Percentiles rank a stretch among this genome's conserved stretches.
These are phyloP conservation scores for Formicarius rufipectus DNA, from an alignment of 2,113 vertebrate species.

Conservation along the genomic window DNA sequence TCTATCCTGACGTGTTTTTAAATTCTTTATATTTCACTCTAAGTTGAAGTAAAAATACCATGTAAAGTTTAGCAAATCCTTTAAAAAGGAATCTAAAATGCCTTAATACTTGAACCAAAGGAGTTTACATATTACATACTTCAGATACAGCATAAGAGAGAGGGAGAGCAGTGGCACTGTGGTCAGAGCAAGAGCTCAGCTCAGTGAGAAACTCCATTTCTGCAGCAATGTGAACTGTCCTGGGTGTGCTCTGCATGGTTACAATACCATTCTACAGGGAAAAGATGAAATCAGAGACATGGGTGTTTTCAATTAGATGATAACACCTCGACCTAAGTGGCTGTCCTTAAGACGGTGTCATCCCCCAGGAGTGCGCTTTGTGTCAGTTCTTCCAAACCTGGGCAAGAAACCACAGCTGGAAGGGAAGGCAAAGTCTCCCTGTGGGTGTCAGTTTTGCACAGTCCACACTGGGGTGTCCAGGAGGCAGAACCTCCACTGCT, in stretches of 20 bases:
- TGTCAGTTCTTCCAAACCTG: background rate
- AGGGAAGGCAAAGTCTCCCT: background rate
- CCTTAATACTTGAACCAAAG: constrained; percentile 86
- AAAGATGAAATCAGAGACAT: background rate
- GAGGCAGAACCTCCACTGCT: background rate
- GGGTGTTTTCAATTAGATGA: rapidly evolving
- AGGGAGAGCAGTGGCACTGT: background rate
- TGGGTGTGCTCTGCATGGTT: background rate
- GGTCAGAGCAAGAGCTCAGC: background rate
- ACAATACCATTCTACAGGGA: rapidly evolving
- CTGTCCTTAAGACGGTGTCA: background rate
- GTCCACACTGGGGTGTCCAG: background rate
- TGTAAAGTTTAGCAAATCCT: constrained; percentile 67
- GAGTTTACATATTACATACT: constrained; percentile 67
- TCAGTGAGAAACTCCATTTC: background rate
- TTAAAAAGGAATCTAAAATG: constrained; percentile 73
- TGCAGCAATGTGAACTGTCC: background rate
- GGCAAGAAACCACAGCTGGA: background rate
- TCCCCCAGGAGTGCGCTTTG: background rate
- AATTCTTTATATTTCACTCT: constrained; percentile 71
- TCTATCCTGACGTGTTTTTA: constrained; percentile 70
- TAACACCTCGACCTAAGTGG: rapidly evolving
- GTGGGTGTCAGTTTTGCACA: background rate
- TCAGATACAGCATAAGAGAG: background rate
- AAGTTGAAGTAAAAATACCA: constrained; percentile 54